Evolutionary conservation across 2,113 vertebrate species (phyloP), one percentile per base, ranked within the genome.

Genomic region (Uropsilus gracilis): DNA sequence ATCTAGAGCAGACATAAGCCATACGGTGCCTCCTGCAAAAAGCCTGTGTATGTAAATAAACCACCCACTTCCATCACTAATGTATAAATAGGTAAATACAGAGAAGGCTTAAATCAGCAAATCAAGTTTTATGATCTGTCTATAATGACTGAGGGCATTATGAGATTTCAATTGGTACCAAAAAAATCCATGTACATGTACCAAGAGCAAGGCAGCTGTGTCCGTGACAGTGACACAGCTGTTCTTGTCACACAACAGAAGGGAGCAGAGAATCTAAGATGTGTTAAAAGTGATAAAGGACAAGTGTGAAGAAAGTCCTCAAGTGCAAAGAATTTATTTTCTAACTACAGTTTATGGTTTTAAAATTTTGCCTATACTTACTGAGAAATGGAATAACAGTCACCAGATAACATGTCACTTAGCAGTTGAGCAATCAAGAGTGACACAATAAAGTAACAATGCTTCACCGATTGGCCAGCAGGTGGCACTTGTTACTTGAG

Each of bases 401-500:
- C 90, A 82, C 30, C 57, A 88, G 63, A 59, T 88, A 48, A 86
- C 7, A 78, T 39, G 42, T 12, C 57, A 57, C 59, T 34, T 14
- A 80, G 69, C 11, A 73, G 73, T 28, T 32, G 22, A 66, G 39
- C 61, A 57, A 39, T 87, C 34, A 20, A 53, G 32, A 57, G 18
- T 16, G 14, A 59, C 22, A n/a, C 26, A 57, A 32, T 50, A 64
- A 88, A 87, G 64, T 48, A 28, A 57, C 71, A 93, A 76, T 86
- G 61, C 7, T 86, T 91, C 71, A 48, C 9, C 20, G 6, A 57
- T 28, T 87, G 84, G 66, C 96, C 97, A 95, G 95, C 37, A 97
- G 97, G 87, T 97, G 96, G 95, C 95, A 88, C 95, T 59, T 95
- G 89, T 34, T 73, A 89, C 76, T 77, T 13, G 18, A 37, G 26